Evolutionary conservation across 53 echinoderm and acorn worm genomes (phyloP).

Genomic region (Holothuria scabra): DNA sequence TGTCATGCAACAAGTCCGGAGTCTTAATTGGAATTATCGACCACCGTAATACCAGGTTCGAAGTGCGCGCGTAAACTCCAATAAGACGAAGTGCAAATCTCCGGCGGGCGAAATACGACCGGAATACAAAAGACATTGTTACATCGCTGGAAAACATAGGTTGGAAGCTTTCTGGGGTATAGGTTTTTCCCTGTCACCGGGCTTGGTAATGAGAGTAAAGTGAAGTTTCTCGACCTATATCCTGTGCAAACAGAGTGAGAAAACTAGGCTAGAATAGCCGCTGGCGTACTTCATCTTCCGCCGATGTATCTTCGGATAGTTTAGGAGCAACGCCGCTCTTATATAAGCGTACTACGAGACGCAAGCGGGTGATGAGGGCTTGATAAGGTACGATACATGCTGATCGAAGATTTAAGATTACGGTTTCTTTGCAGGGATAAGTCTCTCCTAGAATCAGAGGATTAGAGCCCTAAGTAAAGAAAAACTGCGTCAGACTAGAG

Average conservation of each 20-base stretch:
- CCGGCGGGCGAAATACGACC: constrained; percentile 31
- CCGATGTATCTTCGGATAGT: too few relatives aligned
- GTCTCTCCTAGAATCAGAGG: too few relatives aligned
- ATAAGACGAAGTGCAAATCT: constrained; percentile 40
- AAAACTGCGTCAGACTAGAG: too few relatives aligned
- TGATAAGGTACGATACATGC: too few relatives aligned
- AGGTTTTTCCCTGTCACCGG: constrained; percentile 16
- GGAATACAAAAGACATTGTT: constrained; percentile 33
- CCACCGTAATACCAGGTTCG: constrained; percentile 13
- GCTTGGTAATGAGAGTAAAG: constrained; percentile 18
- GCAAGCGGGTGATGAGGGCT: too few relatives aligned
- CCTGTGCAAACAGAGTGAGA: constrained; percentile 32
- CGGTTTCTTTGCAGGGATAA: too few relatives aligned
- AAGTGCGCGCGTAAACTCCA: constrained; percentile 42
- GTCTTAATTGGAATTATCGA: constrained; percentile 40
- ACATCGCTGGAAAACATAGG: constrained; percentile 32
- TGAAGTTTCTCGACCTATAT: constrained; percentile 38
- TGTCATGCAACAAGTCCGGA: constrained; percentile 20
- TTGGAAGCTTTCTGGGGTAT: constrained; percentile 9
- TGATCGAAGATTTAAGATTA: too few relatives aligned
- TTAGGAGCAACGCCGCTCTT: too few relatives aligned
- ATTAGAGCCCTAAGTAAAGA: too few relatives aligned
- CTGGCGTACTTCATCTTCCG: not conserved
- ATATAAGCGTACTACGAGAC: too few relatives aligned
- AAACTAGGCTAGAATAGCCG: constrained; percentile 43